Percentiles rank a stretch among this genome's conserved stretches.
These are phyloP conservation scores for Taxidea taxus DNA, from an alignment of 2,113 vertebrate species.

Conservation along the genomic window DNA sequence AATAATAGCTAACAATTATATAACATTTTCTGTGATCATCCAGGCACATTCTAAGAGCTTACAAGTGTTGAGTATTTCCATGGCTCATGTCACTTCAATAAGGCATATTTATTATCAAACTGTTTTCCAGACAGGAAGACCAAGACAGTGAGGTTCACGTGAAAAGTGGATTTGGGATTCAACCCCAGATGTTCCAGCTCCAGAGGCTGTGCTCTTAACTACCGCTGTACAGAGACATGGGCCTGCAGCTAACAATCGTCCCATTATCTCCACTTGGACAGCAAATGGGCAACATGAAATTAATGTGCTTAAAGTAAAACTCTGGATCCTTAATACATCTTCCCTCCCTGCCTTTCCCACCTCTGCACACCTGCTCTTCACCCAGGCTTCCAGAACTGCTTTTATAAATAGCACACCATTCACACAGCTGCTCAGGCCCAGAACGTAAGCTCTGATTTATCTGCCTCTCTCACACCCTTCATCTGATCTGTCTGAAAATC, in stretches of 20 bases:
- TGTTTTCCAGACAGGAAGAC: not conserved
- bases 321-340: not conserved
- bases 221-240: not conserved
- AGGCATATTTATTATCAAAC: not conserved
- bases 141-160: not conserved
- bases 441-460: slow-evolving; percentile 6
- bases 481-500: slow-evolving; percentile 16
- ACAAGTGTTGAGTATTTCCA: not conserved
- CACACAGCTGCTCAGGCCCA: slow-evolving; percentile 1
- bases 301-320: not conserved
- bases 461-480: not conserved
- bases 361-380: slow-evolving; percentile 13
- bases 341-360: not conserved
- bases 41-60: not conserved
- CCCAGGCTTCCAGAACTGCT: slow-evolving; percentile 30
- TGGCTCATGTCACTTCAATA: not conserved
- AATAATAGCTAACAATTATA: not conserved
- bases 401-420: slow-evolving; percentile 44
- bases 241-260: not conserved
- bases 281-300: not conserved
- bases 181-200: not conserved
- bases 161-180: not conserved
- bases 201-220: not conserved
- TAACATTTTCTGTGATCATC: not conserved
- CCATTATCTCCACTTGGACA: not conserved